A percentile compares a stretch with the other conserved stretches of the same genome.
These are phyloP conservation scores for Platysteira castanea DNA, from an alignment of 2,113 vertebrate genomes.

Conservation along the genomic window DNA sequence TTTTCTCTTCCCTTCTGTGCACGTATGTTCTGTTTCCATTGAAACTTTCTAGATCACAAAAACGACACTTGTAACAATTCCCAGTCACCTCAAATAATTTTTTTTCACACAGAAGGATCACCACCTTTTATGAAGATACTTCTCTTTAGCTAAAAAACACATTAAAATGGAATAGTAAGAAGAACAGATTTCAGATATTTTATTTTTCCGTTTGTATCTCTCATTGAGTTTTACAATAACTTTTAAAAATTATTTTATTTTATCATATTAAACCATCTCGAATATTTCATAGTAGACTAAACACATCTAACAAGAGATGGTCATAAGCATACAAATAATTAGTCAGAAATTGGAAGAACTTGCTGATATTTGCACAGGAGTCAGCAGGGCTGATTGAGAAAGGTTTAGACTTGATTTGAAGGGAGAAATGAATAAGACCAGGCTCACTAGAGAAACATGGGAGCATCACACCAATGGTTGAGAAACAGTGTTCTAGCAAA, in stretches of 20 bases:
- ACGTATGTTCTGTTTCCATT: not conserved
- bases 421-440: not conserved
- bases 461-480: not conserved
- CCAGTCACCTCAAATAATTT: not conserved
- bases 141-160: not conserved
- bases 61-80: not conserved
- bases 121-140: not conserved
- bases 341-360: not conserved
- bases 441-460: not conserved
- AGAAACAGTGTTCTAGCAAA: not conserved
- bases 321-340: not conserved
- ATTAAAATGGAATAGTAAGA: not conserved
- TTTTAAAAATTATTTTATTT: not conserved
- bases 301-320: not conserved
- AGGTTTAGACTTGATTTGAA: not conserved
- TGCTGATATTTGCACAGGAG: not conserved
- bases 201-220: not conserved
- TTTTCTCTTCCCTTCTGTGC: slow-evolving; percentile 44
- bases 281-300: not conserved
- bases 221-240: not conserved
- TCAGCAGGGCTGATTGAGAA: not conserved
- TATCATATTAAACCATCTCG: not conserved
- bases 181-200: not conserved
- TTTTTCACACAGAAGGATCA: not conserved
- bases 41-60: not conserved